Base-by-base conservation (phyloP, 2,888 invertebrate species). In the Julus scandinavius region DNA sequence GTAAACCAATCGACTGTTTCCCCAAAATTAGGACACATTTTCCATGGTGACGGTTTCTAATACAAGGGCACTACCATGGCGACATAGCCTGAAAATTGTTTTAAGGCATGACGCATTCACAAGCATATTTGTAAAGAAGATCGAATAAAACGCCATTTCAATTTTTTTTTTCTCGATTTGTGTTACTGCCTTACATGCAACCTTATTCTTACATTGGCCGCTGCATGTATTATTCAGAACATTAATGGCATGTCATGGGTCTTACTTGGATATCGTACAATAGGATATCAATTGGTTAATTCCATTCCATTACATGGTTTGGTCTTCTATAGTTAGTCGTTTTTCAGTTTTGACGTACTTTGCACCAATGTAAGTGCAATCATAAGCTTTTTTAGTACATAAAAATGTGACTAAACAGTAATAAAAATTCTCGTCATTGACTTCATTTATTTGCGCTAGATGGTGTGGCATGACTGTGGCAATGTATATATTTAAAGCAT, bases 61-160 rank as follows among this genome's bases (percentile, higher is more conserved):
- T 72, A 72, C 63, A 72, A 72, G 63, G 63, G 63, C 63, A 72
- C 63, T 72, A 29, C 63, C 63, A 72, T 72, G 63, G 9, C 63
- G 63, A 72, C 63, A 29, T 72, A 72, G 63, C 63, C 63, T 20
- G 63, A 3, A 72, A 72, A 7, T 72, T 72, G 6, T 72, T 54
- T 54, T 17, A 54, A 54, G 15, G 20, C 63, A 72, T 72, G 20
- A 72, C 63, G 20, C 63, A 72, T 72, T 72, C 20, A 72, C 1
- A 20, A 72, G 20, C 20, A 20, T 72, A 72, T 72, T 72, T 58
- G 58, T n/a, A n/a, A 58, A 58, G 58, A 58, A 58, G 58, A 58
- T 17, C 15, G 58, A n/a, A 72, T 72, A 29, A 72, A n/a, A 72
- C 20, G 63, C 1, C 63, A 72, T 72, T 7, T 72, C 20, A 72